Percentiles rank a stretch among this genome's conserved stretches.
These are phyloP conservation scores for Fulica atra DNA, from an alignment of 2,113 vertebrate species.

Conservation along the genomic window DNA sequence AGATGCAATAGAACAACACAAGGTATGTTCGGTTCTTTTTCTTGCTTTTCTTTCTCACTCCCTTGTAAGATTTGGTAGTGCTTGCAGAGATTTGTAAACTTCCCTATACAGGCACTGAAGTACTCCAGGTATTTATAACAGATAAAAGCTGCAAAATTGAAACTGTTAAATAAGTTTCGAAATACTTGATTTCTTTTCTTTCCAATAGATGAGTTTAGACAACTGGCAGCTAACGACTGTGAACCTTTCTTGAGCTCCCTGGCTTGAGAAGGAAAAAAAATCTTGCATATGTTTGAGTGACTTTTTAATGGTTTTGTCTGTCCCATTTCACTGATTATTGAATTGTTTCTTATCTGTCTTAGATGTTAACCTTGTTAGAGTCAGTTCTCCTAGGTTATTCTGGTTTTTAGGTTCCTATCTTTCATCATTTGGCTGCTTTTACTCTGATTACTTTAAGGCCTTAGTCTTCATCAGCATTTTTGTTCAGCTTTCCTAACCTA, in stretches of 20 bases:
- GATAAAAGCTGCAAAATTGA: background rate
- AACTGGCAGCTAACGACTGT: background rate
- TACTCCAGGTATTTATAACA: background rate
- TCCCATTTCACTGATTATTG: background rate
- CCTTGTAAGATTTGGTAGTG: background rate
- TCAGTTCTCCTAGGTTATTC: background rate
- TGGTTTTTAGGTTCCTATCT: background rate
- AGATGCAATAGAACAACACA: conserved; percentile 94
- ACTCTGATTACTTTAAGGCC: background rate
- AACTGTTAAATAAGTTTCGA: background rate
- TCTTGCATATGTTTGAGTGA: background rate
- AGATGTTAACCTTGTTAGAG: background rate
- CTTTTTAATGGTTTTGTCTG: background rate
- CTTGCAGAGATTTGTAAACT: background rate
- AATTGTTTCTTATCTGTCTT: background rate
- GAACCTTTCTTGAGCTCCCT: background rate
- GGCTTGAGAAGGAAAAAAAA: background rate
- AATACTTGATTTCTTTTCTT: background rate
- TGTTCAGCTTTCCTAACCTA: background rate
- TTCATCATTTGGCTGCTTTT: background rate
- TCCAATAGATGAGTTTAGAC: background rate
- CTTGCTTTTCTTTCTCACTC: background rate
- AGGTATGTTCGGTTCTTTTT: conserved; percentile 76
- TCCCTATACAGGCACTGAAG: background rate
- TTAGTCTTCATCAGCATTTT: background rate